phyloP scores from a whole-genome alignment of 2,888 invertebrate species.

The Masnerella sp. region DNA sequence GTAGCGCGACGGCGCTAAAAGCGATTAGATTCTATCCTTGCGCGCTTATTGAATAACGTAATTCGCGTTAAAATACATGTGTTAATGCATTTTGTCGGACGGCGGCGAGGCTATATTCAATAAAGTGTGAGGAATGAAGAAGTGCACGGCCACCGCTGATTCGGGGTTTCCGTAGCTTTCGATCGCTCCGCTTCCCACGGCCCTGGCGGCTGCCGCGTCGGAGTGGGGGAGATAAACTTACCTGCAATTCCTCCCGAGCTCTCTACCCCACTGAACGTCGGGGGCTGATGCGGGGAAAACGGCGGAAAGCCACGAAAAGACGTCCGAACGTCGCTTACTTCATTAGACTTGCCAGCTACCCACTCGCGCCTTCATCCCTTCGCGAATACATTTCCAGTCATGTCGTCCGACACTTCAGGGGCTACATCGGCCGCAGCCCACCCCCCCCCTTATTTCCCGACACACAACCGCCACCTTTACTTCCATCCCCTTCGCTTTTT shows the following conservation, averaged over 20 bases:
- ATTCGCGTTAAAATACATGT: conserved; percentile 43
- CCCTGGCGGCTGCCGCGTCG: conserved; percentile 49
- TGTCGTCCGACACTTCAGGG: conserved; percentile 48
- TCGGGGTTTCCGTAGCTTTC: conserved; percentile 59
- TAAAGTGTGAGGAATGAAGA: conserved; percentile 44
- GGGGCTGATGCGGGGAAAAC: conserved; percentile 54
- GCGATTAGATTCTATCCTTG: conserved; percentile 23
- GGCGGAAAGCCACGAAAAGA: conserved; percentile 61
- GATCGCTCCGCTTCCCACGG: conserved; percentile 60
- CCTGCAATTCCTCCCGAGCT: conserved; percentile 59
- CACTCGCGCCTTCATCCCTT: conserved; percentile 29
- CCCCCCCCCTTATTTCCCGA: conserved; percentile 17
- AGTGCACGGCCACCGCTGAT: conserved; percentile 54
- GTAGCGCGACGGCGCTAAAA: conserved; percentile 6
- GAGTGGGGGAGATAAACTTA: conserved; percentile 59
- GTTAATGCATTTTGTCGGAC: conserved; percentile 49
- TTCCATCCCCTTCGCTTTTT: too few species aligned
- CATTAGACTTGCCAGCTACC: conserved; percentile 48
- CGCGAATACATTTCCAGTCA: conserved; percentile 27
- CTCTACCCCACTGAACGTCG: conserved; percentile 56
- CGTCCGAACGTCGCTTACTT: conserved; percentile 58
- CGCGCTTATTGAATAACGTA: conserved; percentile 45
- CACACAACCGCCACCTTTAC: too few species aligned
- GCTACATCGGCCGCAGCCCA: conserved; percentile 41
- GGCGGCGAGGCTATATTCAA: conserved; percentile 35